A percentile compares a stretch with the other conserved stretches of the same genome.
Conservation (phyloP, 2,113 vertebrate species). For the Vulpes vulpes region DNA sequence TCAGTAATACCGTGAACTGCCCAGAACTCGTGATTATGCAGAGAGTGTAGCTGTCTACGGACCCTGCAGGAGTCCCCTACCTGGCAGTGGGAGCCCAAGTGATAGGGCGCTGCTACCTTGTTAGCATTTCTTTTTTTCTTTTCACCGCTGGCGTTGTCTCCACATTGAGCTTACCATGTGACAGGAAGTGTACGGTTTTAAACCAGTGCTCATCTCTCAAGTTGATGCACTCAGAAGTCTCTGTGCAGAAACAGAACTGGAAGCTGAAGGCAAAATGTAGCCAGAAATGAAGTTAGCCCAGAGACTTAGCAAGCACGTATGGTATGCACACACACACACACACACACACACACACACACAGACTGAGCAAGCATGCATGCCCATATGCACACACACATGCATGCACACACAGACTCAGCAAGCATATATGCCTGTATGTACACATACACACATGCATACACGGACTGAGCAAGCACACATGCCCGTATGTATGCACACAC, state of each 20-base stretch:
- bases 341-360: neutral
- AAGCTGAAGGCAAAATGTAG: neutral
- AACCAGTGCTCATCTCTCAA: neutral
- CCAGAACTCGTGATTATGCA: neutral
- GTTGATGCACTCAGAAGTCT: neutral
- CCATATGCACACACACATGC: too few species aligned
- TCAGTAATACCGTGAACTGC: neutral
- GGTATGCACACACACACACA: rapidly evolving
- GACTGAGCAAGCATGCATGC: neutral
- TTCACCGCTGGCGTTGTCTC: neutral
- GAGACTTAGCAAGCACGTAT: neutral
- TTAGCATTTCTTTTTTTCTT: neutral
- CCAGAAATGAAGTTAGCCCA: neutral
- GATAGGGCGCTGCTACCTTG: neutral
- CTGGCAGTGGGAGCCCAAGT: neutral
- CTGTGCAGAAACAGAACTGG: neutral
- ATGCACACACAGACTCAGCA: neutral
- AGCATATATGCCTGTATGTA: neutral
- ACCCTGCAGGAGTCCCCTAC: neutral
- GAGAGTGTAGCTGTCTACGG: neutral
- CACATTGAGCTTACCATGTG: neutral
- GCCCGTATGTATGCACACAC: too few species aligned
- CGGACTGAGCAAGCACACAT: neutral
- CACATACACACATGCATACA: too few species aligned
- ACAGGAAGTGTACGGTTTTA: neutral